Conservation (phyloP, 2,797 vertebrate species). For the Erpetoichthys calabaricus region DNA sequence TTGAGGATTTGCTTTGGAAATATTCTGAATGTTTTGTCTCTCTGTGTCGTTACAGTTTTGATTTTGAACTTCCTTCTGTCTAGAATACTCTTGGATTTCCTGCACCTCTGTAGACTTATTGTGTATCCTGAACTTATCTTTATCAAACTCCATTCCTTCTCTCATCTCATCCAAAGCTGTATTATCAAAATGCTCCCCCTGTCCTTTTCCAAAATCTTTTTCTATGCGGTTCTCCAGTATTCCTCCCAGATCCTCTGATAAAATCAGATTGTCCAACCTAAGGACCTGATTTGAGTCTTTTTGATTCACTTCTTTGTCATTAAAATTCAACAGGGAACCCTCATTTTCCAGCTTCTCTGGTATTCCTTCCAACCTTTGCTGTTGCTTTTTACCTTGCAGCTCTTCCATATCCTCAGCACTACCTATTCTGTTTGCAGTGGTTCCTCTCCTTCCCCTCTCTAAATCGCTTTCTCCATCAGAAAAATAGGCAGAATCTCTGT, state of each 20-base stretch:
- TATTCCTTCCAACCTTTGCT: neutral
- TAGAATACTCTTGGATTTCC: no score
- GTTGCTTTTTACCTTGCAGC: neutral
- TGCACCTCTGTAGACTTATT: no score
- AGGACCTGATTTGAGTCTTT: no score
- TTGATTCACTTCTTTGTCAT: no score
- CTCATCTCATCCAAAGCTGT: constrained; percentile 2
- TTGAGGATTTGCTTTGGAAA: no score
- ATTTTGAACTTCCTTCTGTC: no score
- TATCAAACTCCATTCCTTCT: constrained; percentile 1
- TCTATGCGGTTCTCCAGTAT: constrained; percentile 54
- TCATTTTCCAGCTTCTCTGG: neutral
- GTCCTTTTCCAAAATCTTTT: constrained; percentile 41
- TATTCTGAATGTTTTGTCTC: no score
- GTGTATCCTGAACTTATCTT: neutral
- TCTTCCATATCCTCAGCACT: no score
- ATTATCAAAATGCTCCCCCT: constrained; percentile 29
- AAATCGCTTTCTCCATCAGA: constrained; percentile 67
- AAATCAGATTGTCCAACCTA: no score
- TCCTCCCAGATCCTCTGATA: constrained; percentile 36
- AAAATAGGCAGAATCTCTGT: constrained; percentile 75
- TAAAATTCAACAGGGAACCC: no score
- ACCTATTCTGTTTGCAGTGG: neutral
- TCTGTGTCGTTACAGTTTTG: no score
- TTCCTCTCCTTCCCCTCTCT: constrained; percentile 44